A percentile compares a stretch with the other conserved stretches of the same genome.
These are phyloP conservation scores for Mesorhabditis spiculigera DNA, from an alignment of 2,888 invertebrate species.

Conservation along the genomic window DNA sequence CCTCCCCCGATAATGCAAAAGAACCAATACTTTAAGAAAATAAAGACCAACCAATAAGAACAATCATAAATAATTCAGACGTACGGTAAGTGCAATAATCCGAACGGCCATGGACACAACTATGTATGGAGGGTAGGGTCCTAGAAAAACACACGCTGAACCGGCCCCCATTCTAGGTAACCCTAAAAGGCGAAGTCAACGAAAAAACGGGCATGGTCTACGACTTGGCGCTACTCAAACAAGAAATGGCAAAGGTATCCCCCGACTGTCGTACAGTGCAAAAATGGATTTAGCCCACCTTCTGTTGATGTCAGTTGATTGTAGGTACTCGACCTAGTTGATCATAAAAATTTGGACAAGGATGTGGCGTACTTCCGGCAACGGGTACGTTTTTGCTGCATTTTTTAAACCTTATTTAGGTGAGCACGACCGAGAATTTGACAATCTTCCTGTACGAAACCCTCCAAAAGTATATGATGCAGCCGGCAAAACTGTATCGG, in stretches of 20 bases:
- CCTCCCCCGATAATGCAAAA: no score
- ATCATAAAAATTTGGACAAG: slow-evolving; percentile 91
- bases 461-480: slow-evolving; percentile 64
- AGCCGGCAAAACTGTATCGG: slow-evolving; percentile 77
- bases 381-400: background rate
- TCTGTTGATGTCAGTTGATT: no score
- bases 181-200: slow-evolving; percentile 81
- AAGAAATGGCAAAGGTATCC: slow-evolving; percentile 76
- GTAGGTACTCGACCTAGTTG: slow-evolving; percentile 72
- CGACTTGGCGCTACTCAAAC: slow-evolving; percentile 84
- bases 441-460: slow-evolving; percentile 84
- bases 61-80: slow-evolving; percentile 59
- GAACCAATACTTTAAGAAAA: no score
- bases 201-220: slow-evolving; percentile 89
- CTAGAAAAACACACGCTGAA: no score
- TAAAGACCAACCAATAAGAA: no score
- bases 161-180: slow-evolving; percentile 68
- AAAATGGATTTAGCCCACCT: no score
- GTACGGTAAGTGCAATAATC: slow-evolving; percentile 93
- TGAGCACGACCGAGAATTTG: slow-evolving; percentile 89
- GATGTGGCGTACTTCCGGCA: slow-evolving; percentile 82
- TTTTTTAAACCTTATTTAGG: slow-evolving; percentile 42
- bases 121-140: slow-evolving; percentile 74
- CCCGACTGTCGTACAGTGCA: no score
- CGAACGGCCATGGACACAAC: slow-evolving; percentile 95